These are phyloP conservation scores for Pandion haliaetus DNA, from an alignment of 2,113 vertebrate species.

Conservation along the genomic window DNA sequence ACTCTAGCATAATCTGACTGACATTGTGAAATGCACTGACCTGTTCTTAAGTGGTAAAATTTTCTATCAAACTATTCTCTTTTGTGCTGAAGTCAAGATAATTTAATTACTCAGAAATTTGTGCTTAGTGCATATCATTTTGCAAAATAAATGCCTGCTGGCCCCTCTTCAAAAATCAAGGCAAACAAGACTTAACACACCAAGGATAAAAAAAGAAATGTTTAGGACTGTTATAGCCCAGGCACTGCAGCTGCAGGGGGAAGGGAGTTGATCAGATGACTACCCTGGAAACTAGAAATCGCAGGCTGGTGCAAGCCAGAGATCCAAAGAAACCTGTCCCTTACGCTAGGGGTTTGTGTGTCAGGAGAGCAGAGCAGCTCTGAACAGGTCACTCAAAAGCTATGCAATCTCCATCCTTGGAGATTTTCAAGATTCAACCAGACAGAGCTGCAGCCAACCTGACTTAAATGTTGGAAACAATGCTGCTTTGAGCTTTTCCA, in stretches of 20 bases:
- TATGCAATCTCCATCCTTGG: neutral
- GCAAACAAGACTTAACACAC: neutral
- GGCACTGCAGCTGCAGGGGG: neutral
- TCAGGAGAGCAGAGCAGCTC: neutral
- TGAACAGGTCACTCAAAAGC: neutral
- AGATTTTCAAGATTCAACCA: neutral
- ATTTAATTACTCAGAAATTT: neutral
- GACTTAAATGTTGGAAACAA: neutral
- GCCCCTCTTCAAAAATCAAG: neutral
- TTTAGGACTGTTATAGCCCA: neutral
- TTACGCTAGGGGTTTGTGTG: neutral
- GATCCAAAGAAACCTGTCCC: neutral
- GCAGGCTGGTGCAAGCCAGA: neutral
- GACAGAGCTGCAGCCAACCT: neutral
- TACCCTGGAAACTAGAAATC: neutral
- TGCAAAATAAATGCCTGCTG: neutral
- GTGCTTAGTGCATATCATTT: neutral
- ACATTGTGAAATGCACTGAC: neutral
- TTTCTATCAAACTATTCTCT: neutral
- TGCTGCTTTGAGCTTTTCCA: slow-evolving; percentile 22
- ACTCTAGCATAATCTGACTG: neutral
- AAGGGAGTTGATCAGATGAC: neutral
- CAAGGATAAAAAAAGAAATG: neutral
- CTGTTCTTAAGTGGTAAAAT: neutral
- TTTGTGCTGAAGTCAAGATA: neutral